Base-by-base conservation (phyloP, 2,113 vertebrate species). In the Rhinogobius similis region DNA sequence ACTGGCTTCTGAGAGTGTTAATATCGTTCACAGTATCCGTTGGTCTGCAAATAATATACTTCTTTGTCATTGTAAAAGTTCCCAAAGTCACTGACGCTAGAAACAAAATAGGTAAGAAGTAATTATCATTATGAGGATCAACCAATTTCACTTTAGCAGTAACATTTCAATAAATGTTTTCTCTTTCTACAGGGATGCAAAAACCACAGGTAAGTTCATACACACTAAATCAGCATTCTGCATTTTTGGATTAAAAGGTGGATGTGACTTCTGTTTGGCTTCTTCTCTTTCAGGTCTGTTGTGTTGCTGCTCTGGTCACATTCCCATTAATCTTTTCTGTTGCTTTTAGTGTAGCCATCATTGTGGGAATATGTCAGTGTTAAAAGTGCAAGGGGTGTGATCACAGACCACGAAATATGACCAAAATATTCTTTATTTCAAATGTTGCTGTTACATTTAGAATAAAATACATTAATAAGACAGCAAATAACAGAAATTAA, bases 341-440 rank as follows among this genome's bases (percentile, higher is more conserved):
- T 64, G 11, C 1, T 13, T 78, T 88, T 7, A 2, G 38, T 48
- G 20, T 11, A 1, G 21, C 53, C n/a, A 0, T 83, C n/a, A 41
- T 69, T 73, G 3, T 32, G 26, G 38, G n/a, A 6, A 24, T 78
- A 29, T 59, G 48, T 27, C 0, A 0, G 3, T 68, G 1, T 56
- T 16, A 6, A 11, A 6, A 50, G 20, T n/a, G 20, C 20, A 2
- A 2, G 7, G 9, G 46, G 46, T 9, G 18, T 20, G 8, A 50
- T 18, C 46, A 48, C 46, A 50, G 18, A 21, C 20, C 9, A 50
- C 7, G 8, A n/a, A 10, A 21, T 21, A 10, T 50, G 21, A 86
- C 62, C 63, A 90, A 88, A 90, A 89, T 83, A 83, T 68, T 55
- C n/a, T 89, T 89, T 89, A 90, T 88, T 89, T 70, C 75, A 74